Evolutionary conservation across 2,888 invertebrate species (phyloP).

Genomic region (Agonopterix arenella): DNA sequence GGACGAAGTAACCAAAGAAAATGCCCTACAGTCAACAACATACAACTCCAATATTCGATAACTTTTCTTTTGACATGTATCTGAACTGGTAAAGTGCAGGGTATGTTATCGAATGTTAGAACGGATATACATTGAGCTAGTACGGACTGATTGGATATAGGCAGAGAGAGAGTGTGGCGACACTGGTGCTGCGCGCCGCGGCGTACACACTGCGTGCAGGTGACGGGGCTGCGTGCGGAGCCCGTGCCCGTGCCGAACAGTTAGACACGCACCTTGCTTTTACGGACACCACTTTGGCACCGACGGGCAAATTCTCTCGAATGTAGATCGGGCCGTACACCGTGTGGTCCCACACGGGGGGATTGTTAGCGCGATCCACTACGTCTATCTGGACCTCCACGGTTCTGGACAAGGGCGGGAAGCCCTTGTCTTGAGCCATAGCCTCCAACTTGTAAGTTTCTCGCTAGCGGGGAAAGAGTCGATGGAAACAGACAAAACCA

Average conservation of each 20-base stretch:
- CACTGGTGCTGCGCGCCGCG: conserved; percentile 19
- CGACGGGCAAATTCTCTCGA: conserved; percentile 98
- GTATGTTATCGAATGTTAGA: neutral
- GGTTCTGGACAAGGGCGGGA: conserved; percentile 95
- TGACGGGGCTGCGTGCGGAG: conserved; percentile 80
- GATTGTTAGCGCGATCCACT: conserved; percentile 98
- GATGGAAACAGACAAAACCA: conserved; percentile 82
- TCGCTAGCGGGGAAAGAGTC: conserved; percentile 85
- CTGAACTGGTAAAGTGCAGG: neutral
- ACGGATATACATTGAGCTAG: neutral
- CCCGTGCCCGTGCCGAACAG: conserved; percentile 77
- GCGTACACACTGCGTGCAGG: conserved; percentile 64
- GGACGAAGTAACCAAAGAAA: no score
- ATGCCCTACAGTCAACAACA: no score
- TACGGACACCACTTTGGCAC: conserved; percentile 97
- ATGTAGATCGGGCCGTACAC: conserved; percentile 98
- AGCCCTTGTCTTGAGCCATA: conserved; percentile 98
- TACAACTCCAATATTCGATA: no score
- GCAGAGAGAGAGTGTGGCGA: conserved; percentile 10
- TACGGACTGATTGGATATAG: neutral
- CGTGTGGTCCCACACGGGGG: conserved; percentile 97
- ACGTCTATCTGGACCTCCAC: conserved; percentile 99
- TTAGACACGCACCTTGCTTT: conserved; percentile 96
- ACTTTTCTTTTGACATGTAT: neutral
- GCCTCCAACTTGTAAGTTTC: conserved; percentile 99